phyloP scores from a whole-genome alignment of 2,113 vertebrate species.

The Capreolus pygargus region DNA sequence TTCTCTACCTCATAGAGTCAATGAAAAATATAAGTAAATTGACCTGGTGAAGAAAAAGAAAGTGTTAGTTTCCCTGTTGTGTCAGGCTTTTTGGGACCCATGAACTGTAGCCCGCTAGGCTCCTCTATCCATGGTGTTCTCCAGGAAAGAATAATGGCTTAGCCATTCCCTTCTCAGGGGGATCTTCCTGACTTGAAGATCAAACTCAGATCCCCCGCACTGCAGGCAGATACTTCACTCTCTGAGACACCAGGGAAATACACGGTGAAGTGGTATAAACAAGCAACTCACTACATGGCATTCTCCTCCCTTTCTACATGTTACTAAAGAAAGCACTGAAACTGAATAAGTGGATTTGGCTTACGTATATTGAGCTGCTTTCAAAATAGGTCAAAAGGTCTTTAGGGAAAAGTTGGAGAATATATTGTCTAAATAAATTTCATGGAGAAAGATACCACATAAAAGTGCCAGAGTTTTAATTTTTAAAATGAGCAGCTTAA shows the following conservation, averaged over 20 bases:
- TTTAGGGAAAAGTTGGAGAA: constrained; percentile 35
- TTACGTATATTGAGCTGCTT: constrained; percentile 17
- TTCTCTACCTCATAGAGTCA: neutral
- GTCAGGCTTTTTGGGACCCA: neutral
- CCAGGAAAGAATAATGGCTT: neutral
- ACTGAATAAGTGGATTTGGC: neutral
- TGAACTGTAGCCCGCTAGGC: neutral
- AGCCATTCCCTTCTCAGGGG: neutral
- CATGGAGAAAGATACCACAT: constrained; percentile 48
- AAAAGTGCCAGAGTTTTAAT: constrained; percentile 61
- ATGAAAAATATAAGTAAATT: neutral
- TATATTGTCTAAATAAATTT: constrained; percentile 67
- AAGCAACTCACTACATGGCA: neutral
- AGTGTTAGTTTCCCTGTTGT: neutral
- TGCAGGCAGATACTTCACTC: neutral
- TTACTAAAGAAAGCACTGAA: constrained; percentile 2
- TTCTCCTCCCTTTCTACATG: neutral
- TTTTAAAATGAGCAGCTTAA: constrained; percentile 60
- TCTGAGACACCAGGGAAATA: neutral
- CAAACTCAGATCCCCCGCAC: neutral
- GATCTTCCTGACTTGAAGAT: neutral
- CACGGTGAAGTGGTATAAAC: neutral
- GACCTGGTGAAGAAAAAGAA: neutral
- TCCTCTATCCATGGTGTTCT: neutral
- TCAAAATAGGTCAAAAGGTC: constrained; percentile 65